Percentiles rank a stretch among this genome's conserved stretches.
phyloP scores from a whole-genome alignment of 1,140 invertebrate species.

The Halictus rubicundus region DNA sequence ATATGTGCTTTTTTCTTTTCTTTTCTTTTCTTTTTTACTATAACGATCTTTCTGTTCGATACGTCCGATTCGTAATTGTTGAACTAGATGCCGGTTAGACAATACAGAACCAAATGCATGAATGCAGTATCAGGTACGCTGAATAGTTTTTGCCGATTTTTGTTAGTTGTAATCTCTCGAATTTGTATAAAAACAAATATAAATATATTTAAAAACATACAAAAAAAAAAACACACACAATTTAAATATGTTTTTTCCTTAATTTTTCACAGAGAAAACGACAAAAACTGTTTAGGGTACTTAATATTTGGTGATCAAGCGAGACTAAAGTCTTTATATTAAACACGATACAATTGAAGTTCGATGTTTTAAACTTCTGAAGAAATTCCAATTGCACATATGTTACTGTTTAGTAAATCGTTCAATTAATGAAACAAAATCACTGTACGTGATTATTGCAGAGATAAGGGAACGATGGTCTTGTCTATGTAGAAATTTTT shows the following conservation, averaged over 20 bases:
- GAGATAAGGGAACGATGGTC: not conserved
- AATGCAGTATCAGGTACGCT: not conserved
- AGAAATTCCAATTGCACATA: not conserved
- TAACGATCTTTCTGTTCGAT: conserved; percentile 30
- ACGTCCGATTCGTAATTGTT: conserved; percentile 28
- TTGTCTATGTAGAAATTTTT: conserved; percentile 44
- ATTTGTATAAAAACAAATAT: no score
- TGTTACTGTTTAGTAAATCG: not conserved
- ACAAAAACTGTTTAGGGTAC: no score
- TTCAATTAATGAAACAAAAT: conserved; percentile 16
- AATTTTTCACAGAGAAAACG: no score
- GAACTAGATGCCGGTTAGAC: conserved; percentile 49
- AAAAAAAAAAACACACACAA: no score
- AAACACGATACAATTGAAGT: not conserved
- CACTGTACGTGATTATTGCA: not conserved
- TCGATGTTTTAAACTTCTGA: not conserved
- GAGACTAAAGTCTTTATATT: conserved; percentile 8
- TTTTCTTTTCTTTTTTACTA: conserved; percentile 26
- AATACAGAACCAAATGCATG: conserved; percentile 44
- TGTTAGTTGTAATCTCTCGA: no score
- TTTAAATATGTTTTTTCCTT: no score
- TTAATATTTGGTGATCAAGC: conserved; percentile 5
- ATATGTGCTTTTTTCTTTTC: not conserved
- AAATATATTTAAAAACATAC: no score
- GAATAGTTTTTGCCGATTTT: no score